Percentiles rank a stretch among this genome's conserved stretches.
Evolutionary conservation across 37 sponge, comb jelly and placozoan genomes (phyloP).

Genomic region (Oscarella lobularis): DNA sequence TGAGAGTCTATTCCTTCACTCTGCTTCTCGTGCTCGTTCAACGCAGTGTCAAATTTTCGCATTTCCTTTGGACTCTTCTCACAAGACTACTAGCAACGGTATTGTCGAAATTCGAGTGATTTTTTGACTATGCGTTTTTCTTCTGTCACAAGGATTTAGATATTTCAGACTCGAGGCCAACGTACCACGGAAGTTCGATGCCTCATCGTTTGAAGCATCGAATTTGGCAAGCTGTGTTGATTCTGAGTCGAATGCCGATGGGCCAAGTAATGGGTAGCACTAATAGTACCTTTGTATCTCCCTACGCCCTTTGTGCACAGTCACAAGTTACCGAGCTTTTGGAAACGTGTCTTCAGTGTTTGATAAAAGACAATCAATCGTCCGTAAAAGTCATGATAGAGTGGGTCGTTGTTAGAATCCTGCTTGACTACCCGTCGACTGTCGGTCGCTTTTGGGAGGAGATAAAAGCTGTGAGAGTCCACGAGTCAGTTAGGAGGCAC

Average conservation of each 20-base stretch:
- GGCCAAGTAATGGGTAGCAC: too few species aligned
- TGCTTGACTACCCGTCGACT: conserved; percentile 21
- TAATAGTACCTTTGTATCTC: too few species aligned
- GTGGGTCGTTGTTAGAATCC: conserved; percentile 28
- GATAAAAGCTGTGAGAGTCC: too few species aligned
- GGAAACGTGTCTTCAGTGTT: conserved; percentile 9
- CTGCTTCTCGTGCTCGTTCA: neutral
- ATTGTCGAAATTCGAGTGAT: too few species aligned
- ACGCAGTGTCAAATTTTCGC: too few species aligned
- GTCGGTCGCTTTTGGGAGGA: too few species aligned
- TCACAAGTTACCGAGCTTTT: conserved; percentile 1
- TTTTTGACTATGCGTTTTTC: neutral
- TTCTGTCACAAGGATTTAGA: conserved; percentile 6
- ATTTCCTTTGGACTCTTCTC: too few species aligned
- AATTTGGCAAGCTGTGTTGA: conserved; percentile 40
- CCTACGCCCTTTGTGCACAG: too few species aligned
- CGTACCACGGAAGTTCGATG: conserved; percentile 41
- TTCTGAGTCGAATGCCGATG: too few species aligned
- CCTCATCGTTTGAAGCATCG: conserved; percentile 45
- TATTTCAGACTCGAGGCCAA: conserved; percentile 16
- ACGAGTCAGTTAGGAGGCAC: too few species aligned
- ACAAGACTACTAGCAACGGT: too few species aligned
- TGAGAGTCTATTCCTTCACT: neutral
- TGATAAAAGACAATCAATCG: conserved; percentile 56
- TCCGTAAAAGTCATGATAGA: conserved; percentile 61